phyloP scores from a whole-genome alignment of 2,797 vertebrate species.

The Octomys mimax region DNA sequence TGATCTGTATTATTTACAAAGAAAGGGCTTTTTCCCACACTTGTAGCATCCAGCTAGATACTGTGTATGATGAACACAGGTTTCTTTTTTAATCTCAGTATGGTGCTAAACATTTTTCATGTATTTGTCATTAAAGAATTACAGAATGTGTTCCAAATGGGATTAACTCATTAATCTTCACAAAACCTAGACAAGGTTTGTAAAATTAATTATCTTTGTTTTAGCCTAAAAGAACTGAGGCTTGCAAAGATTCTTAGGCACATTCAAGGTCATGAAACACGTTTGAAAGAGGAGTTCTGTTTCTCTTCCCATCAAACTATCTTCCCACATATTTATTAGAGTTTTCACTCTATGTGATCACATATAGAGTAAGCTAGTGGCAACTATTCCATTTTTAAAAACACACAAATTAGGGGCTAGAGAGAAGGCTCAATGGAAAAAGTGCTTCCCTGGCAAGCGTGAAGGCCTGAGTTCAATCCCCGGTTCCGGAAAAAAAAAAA shows the following conservation, averaged over 20 bases:
- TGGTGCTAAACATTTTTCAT: conserved; percentile 53
- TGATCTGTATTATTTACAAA: background rate
- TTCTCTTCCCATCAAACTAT: background rate
- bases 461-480: too few relatives aligned
- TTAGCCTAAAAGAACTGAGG: conserved; percentile 35
- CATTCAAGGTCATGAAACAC: conserved; percentile 1
- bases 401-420: background rate
- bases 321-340: background rate
- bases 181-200: background rate
- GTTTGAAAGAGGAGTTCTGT: background rate
- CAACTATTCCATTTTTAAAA: background rate
- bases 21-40: background rate
- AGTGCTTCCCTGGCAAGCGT: too few relatives aligned
- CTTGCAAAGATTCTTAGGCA: background rate
- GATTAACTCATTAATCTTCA: conserved; percentile 77
- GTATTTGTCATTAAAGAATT: conserved; percentile 63
- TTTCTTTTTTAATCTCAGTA: conserved; percentile 49
- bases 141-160: conserved; percentile 51
- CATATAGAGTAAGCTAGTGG: background rate
- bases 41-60: background rate
- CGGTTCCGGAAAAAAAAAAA: too few relatives aligned
- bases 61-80: background rate
- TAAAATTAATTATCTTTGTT: conserved; percentile 66
- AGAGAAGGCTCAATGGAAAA: too few relatives aligned
- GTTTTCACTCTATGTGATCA: background rate